A percentile compares a stretch with the other conserved stretches of the same genome.
These are phyloP conservation scores for Micromys minutus DNA, from an alignment of 2,113 vertebrate species.

Conservation along the genomic window DNA sequence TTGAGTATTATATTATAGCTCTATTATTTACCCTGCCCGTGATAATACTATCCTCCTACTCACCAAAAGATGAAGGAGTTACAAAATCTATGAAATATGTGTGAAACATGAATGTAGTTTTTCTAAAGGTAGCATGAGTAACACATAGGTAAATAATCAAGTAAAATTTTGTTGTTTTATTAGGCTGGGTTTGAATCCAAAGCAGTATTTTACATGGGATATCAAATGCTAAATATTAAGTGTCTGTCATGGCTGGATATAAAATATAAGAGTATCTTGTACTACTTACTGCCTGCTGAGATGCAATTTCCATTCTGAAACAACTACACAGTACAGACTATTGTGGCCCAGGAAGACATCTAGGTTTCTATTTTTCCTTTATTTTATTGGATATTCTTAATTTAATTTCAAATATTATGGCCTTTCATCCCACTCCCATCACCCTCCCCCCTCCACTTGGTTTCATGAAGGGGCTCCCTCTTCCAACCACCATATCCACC, in stretches of 20 bases:
- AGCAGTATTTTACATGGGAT: not conserved
- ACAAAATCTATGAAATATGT: not conserved
- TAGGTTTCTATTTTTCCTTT: too few species aligned
- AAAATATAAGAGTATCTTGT: not conserved
- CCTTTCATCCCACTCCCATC: too few species aligned
- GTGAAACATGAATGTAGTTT: not conserved
- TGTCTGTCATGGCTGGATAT: not conserved
- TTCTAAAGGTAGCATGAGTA: not conserved
- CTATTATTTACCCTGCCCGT: too few species aligned
- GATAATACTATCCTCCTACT: not conserved
- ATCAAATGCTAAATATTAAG: not conserved
- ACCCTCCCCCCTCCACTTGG: too few species aligned
- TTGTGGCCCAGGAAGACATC: not conserved
- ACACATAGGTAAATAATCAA: not conserved
- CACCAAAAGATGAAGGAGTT: not conserved
- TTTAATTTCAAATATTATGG: too few species aligned
- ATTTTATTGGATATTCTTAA: too few species aligned
- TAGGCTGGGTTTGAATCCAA: not conserved
- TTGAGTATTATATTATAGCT: not conserved
- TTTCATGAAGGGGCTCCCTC: too few species aligned
- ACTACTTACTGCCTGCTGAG: not conserved
- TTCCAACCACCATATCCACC: too few species aligned
- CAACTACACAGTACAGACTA: not conserved
- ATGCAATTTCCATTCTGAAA: not conserved
- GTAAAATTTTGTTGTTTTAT: not conserved